Evolutionary conservation across 2,113 vertebrate species (phyloP).

Genomic region (Telmatochromis sp.): DNA sequence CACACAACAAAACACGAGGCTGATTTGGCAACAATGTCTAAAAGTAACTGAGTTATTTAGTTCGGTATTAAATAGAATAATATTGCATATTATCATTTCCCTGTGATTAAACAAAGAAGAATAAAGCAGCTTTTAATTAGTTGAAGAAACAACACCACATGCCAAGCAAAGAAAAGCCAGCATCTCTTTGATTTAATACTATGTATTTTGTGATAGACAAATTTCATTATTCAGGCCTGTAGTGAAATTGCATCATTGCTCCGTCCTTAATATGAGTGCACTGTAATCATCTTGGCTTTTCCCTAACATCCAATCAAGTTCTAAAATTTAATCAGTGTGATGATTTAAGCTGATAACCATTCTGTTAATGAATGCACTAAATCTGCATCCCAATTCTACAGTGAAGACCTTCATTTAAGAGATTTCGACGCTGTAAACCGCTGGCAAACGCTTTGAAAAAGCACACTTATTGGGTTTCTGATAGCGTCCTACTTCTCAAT

Average conservation of each 20-base stretch:
- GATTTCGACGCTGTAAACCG: not conserved
- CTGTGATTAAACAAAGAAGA: not conserved
- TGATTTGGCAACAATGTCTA: not conserved
- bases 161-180: not conserved
- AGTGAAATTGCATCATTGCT: not conserved
- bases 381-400: not conserved
- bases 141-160: not conserved
- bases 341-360: conserved; percentile 14
- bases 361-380: conserved; percentile 25
- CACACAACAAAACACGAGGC: not conserved
- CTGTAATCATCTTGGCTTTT: not conserved
- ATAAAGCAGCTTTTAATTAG: not conserved
- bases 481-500: not conserved
- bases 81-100: not conserved
- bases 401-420: not conserved
- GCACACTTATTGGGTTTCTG: not conserved
- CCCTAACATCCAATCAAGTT: not conserved
- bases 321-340: not conserved
- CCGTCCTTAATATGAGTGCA: not conserved
- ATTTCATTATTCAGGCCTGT: not conserved
- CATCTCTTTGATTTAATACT: not conserved
- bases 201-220: not conserved
- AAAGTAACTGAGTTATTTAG: not conserved
- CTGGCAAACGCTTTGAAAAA: not conserved
- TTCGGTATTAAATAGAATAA: not conserved